A percentile compares a stretch with the other conserved stretches of the same genome.
phyloP scores from a whole-genome alignment of 2,113 vertebrate genomes.

The Dipodomys stephensi region DNA sequence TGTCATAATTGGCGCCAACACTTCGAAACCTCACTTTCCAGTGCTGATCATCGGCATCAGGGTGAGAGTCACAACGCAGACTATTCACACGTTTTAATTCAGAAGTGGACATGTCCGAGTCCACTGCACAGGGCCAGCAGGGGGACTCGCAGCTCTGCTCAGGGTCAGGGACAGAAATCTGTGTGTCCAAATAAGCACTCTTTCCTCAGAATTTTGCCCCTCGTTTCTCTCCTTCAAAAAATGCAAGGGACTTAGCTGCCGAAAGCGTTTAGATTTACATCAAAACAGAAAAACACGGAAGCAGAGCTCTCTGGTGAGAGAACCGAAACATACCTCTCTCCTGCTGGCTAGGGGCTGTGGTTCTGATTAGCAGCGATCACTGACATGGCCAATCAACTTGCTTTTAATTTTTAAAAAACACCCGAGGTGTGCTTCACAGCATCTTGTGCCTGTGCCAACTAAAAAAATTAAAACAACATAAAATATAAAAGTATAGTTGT shows the following conservation, averaged over 20 bases:
- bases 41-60: accelerated
- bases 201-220: conserved; percentile 44
- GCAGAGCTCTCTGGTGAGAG: conserved; percentile 19
- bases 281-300: conserved; percentile 59
- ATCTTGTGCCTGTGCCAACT: conserved; percentile 61
- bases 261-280: conserved; percentile 72
- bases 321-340: not conserved
- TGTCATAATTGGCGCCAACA: not conserved
- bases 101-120: not conserved
- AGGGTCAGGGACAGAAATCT: not conserved
- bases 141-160: conserved; percentile 47
- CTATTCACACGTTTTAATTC: not conserved
- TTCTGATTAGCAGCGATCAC: conserved; percentile 76
- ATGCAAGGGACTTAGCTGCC: conserved; percentile 72
- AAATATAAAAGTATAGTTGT: conserved; percentile 55
- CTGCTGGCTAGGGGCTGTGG: conserved; percentile 53
- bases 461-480: conserved; percentile 70
- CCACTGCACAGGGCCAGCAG: conserved; percentile 51
- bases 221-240: conserved; percentile 64
- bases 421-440: conserved; percentile 49
- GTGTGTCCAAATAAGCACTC: conserved; percentile 36
- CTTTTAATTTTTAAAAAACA: conserved; percentile 82
- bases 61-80: not conserved
- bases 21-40: not conserved
- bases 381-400: conserved; percentile 74